Percentiles rank a stretch among this genome's conserved stretches.
phyloP scores from a whole-genome alignment of 2,113 vertebrate species.

The Gobio gobio region DNA sequence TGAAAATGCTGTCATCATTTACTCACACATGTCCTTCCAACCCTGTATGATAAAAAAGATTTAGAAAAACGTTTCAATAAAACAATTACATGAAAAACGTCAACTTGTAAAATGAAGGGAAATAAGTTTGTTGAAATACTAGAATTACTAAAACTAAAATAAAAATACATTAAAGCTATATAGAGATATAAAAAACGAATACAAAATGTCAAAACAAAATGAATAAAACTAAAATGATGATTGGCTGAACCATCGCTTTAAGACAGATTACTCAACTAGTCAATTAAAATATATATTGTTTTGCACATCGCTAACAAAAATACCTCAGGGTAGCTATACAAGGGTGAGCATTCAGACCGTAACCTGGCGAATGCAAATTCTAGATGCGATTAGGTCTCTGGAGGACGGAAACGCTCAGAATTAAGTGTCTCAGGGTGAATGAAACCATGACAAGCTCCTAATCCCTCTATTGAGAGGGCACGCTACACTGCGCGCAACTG shows the following conservation, averaged over 20 bases:
- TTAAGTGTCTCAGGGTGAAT: conserved; percentile 34
- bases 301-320: neutral
- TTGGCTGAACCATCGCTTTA: neutral
- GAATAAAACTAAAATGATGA: neutral
- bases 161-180: neutral
- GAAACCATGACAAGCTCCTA: conserved; percentile 40
- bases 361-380: neutral
- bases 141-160: neutral
- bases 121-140: neutral
- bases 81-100: no score
- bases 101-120: no score
- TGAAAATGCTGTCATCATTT: neutral
- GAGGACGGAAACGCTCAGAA: conserved; percentile 34
- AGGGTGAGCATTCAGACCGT: neutral
- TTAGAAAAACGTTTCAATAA: no score
- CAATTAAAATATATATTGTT: neutral
- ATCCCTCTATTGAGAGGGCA: conserved; percentile 23
- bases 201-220: no score
- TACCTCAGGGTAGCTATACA: neutral
- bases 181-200: neutral
- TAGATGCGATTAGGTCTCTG: conserved; percentile 11
- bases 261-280: neutral
- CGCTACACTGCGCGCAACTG: neutral
- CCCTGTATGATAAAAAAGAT: neutral
- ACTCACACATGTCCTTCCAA: neutral